Conservation (phyloP, 2,888 invertebrate genomes). For the Philereme vetulata region DNA sequence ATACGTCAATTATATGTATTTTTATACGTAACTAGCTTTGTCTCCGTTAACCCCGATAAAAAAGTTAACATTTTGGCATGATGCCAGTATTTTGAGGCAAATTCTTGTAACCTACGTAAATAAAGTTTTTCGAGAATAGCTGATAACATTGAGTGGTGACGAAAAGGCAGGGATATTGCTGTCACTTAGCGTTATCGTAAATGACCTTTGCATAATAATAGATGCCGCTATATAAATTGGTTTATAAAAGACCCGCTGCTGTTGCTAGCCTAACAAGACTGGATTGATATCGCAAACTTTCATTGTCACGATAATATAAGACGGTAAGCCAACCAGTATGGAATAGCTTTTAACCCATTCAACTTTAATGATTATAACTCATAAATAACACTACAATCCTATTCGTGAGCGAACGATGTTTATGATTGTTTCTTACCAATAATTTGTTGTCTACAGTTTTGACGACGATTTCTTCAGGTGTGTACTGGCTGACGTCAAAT, state of each 20-base stretch:
- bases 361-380: conserved; percentile 11
- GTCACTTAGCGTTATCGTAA: conserved; percentile 27
- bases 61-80: conserved; percentile 61
- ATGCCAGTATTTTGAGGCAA: conserved; percentile 58
- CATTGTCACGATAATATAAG: conserved; percentile 26
- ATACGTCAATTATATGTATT: conserved; percentile 34
- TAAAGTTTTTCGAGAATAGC: conserved; percentile 47
- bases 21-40: conserved; percentile 34
- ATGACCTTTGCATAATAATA: conserved; percentile 20
- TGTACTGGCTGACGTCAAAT: conserved; percentile 98
- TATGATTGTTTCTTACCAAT: conserved; percentile 85
- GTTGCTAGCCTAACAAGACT: conserved; percentile 29
- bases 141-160: conserved; percentile 58
- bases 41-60: conserved; percentile 58
- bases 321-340: conserved; percentile 14
- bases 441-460: conserved; percentile 99
- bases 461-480: conserved; percentile 98
- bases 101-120: conserved; percentile 51
- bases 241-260: conserved; percentile 13
- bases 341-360: conserved; percentile 4
- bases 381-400: conserved; percentile 3
- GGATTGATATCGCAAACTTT: conserved; percentile 21
- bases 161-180: conserved; percentile 35
- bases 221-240: conserved; percentile 3
- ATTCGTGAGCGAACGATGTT: neutral